Percentiles rank a stretch among this genome's conserved stretches.
These are phyloP conservation scores for Scarus forsteni DNA, from an alignment of 2,797 vertebrate genomes.

Conservation along the genomic window DNA sequence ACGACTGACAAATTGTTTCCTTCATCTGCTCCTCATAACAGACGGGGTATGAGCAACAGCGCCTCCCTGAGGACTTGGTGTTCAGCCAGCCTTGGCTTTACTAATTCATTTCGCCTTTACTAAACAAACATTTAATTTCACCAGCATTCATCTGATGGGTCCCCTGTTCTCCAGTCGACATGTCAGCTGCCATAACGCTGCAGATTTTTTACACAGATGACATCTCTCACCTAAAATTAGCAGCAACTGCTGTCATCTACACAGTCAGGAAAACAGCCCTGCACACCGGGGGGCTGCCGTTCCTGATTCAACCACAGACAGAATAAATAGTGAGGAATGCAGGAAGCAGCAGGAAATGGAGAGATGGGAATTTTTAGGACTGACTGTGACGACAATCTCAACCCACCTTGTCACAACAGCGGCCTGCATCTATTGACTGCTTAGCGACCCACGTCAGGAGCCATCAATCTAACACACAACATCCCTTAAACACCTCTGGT, in stretches of 20 bases:
- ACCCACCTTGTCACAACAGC: constrained; percentile 49
- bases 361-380: constrained; percentile 21
- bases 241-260: constrained; percentile 28
- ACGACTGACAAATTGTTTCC: constrained; percentile 30
- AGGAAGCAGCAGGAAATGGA: constrained; percentile 40
- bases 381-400: constrained; percentile 34
- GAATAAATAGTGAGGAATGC: constrained; percentile 38
- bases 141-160: constrained; percentile 33
- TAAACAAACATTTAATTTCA: constrained; percentile 60
- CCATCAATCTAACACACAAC: constrained; percentile 62
- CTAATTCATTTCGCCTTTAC: constrained; percentile 61
- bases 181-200: constrained; percentile 46
- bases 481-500: constrained; percentile 37
- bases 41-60: constrained; percentile 34
- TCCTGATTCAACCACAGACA: constrained; percentile 32
- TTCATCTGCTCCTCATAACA: constrained; percentile 18
- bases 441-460: constrained; percentile 46
- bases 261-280: constrained; percentile 32
- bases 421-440: constrained; percentile 64
- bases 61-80: constrained; percentile 53
- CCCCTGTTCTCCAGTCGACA: constrained; percentile 45
- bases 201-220: constrained; percentile 26
- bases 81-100: constrained; percentile 42
- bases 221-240: constrained; percentile 60
- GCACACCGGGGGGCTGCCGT: constrained; percentile 35